Percentiles rank a stretch among this genome's conserved stretches.
Conservation (phyloP, 92 coral and sea anemone genomes). For the Phenganax subtilis region DNA sequence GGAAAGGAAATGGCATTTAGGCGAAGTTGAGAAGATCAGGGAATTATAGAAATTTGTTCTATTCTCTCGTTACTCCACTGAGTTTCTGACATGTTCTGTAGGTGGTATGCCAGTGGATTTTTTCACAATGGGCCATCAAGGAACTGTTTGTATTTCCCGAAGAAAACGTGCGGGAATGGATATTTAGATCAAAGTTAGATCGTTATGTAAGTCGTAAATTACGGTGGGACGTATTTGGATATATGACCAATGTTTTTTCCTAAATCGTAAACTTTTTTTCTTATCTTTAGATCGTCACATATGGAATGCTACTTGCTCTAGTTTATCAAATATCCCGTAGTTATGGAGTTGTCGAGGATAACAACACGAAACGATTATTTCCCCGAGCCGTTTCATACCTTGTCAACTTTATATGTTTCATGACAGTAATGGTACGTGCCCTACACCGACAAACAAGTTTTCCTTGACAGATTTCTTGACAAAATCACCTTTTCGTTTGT, state of each 20-base stretch:
- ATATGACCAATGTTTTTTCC: not conserved
- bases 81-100: conserved; percentile 12
- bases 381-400: conserved; percentile 54
- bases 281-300: conserved; percentile 68
- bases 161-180: conserved; percentile 92
- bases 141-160: conserved; percentile 86
- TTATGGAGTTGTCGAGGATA: conserved; percentile 72
- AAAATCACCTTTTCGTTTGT: too few relatives aligned
- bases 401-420: conserved; percentile 54
- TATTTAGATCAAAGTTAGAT: conserved; percentile 91
- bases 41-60: not conserved
- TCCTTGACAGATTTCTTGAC: not conserved
- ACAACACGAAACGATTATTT: conserved; percentile 59
- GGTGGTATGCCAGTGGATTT: conserved; percentile 79
- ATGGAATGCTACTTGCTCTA: conserved; percentile 77
- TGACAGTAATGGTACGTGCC: conserved; percentile 69
- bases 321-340: conserved; percentile 67
- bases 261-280: not conserved
- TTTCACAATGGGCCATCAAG: conserved; percentile 98
- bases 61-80: not conserved
- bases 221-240: not conserved
- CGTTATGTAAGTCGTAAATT: conserved; percentile 71
- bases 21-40: not conserved
- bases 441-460: not conserved
- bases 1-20: too few relatives aligned